These are phyloP conservation scores for Menidia menidia DNA, from an alignment of 2,797 vertebrate genomes.

Conservation along the genomic window DNA sequence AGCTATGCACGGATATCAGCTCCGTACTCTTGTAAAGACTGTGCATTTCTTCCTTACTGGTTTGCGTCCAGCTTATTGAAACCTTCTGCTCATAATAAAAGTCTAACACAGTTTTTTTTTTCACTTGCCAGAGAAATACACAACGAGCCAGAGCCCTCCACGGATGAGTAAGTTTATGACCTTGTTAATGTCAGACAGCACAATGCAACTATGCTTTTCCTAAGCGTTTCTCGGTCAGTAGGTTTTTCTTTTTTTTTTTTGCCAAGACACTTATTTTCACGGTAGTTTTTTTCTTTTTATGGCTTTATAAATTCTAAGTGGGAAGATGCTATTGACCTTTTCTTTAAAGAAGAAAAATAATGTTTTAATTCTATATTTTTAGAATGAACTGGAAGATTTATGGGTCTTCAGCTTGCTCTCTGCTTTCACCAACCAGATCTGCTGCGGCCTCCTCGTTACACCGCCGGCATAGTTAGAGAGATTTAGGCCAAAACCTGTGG, in stretches of 20 bases:
- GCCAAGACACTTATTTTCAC: conserved; percentile 16
- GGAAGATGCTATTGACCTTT: neutral
- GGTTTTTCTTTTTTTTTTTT: conserved; percentile 37
- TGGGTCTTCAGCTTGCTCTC: neutral
- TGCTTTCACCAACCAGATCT: conserved; percentile 14
- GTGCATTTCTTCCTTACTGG: conserved; percentile 36
- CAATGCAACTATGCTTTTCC: conserved; percentile 42
- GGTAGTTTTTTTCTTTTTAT: conserved; percentile 3
- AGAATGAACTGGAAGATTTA: no score
- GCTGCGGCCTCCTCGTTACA: conserved; percentile 13
- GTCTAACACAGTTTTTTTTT: conserved; percentile 56
- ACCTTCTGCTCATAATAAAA: conserved; percentile 41
- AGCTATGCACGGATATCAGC: conserved; percentile 46
- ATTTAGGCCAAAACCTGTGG: conserved; percentile 46
- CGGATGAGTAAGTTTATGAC: conserved; percentile 78
- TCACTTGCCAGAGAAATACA: conserved; percentile 71
- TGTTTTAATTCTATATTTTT: neutral
- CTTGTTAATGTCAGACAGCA: conserved; percentile 56
- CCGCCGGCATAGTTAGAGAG: conserved; percentile 16
- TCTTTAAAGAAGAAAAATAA: conserved; percentile 15
- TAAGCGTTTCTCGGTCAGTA: conserved; percentile 49
- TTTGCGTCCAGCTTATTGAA: conserved; percentile 60
- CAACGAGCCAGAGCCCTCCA: conserved; percentile 57
- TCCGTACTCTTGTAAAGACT: conserved; percentile 43
- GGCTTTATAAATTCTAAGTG: conserved; percentile 11